Base-by-base conservation (phyloP, 2,888 invertebrate species). In the Baronia brevicornis region DNA sequence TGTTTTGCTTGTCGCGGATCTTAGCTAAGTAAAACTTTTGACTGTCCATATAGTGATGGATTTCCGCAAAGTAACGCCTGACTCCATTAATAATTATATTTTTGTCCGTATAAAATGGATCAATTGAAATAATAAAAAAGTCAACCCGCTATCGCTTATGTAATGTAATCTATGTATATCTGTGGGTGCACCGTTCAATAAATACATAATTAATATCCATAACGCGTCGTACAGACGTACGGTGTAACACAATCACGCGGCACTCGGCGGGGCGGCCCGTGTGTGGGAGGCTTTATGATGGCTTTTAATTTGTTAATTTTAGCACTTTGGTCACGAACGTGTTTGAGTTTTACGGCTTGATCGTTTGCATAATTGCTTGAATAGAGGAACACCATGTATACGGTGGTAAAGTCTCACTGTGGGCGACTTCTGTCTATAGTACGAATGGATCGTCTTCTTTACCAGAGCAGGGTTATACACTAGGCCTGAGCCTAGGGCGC, bases 171-270 rank as follows among this genome's bases (percentile, higher is more conserved):
- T 32, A 31, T 19, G 31, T 26, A 32, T 8, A 35, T 33, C 39
- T 33, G 55, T 48, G 51, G 54, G 54, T 49, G 52, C 47, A 40
- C 43, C 50, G 44, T 41, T 51, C 60, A 71, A 73, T 73, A 68
- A 71, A 73, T 67, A 61, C 43, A 57, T 70, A 71, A 73, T 71
- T 71, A 73, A 73, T 73, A 69, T 66, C 64, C 70, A 71, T 71
- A 62, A 65, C 58, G 40, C 38, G 17, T 48, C 48, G 38, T 36
- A 51, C 55, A 38, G 57, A 59, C 59, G 48, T 50, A 50, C 54
- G 54, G 49, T 54, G 58, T 64, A 57, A 60, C 60, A 64, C 63
- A 70, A 72, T 69, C 68, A 55, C 43, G 18, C 48, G 48, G 41
- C 38, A 32, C 38, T 37, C 35, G 25, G 36, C 35, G 37, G 21